Conservation (phyloP, 2,888 invertebrate genomes). For the Pachycephus smyrnensis region DNA sequence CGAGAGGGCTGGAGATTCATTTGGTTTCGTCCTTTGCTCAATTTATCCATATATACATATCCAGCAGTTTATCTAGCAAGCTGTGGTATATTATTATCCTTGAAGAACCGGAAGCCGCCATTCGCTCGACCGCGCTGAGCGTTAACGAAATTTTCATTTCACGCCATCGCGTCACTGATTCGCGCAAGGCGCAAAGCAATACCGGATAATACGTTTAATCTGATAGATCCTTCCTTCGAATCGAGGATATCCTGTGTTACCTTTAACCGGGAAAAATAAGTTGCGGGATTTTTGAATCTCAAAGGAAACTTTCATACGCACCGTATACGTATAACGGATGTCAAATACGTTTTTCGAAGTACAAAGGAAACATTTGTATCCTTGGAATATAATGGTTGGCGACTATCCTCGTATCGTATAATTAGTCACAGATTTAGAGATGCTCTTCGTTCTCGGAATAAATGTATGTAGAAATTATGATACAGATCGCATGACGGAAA, state of each 20-base stretch:
- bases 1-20: not conserved
- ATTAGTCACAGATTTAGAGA: not conserved
- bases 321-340: not conserved
- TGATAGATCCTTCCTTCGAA: not conserved
- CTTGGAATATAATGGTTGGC: not conserved
- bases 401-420: not conserved
- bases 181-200: not conserved
- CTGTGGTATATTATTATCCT: not conserved
- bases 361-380: not conserved
- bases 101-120: not conserved
- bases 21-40: conserved; percentile 2
- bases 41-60: conserved; percentile 6
- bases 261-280: not conserved
- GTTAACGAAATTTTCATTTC: not conserved
- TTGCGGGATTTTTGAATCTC: not conserved
- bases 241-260: not conserved
- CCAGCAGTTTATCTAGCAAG: not conserved
- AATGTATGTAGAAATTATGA: not conserved
- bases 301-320: not conserved
- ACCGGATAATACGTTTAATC: not conserved
- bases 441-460: not conserved
- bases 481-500: not conserved
- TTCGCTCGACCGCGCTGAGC: not conserved
- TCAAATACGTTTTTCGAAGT: not conserved
- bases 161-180: not conserved